Percentiles rank a stretch among this genome's conserved stretches.
These are phyloP conservation scores for Oceanodroma tethys DNA, from an alignment of 2,113 vertebrate genomes.

Conservation along the genomic window DNA sequence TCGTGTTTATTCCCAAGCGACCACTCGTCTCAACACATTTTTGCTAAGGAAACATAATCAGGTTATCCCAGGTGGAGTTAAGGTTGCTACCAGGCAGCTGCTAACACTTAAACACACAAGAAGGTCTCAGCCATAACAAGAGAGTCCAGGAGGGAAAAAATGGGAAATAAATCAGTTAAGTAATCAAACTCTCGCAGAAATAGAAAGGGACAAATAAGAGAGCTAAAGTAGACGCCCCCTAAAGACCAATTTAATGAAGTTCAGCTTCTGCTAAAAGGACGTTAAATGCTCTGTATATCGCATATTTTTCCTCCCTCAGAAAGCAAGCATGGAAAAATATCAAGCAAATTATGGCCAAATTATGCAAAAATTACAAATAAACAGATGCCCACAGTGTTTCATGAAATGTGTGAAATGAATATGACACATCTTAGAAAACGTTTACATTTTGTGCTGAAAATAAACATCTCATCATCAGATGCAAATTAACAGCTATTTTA, in stretches of 20 bases:
- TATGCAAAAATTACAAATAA: slow-evolving; percentile 62
- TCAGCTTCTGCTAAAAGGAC: neutral
- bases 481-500: slow-evolving; percentile 42
- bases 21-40: neutral
- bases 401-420: slow-evolving; percentile 45
- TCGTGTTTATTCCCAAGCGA: neutral
- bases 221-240: neutral
- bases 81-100: neutral
- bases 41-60: neutral
- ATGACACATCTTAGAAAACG: slow-evolving; percentile 48
- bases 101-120: neutral
- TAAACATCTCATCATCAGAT: slow-evolving; percentile 42
- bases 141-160: neutral
- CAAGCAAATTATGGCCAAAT: slow-evolving; percentile 25
- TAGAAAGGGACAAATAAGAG: neutral
- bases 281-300: neutral
- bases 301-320: neutral
- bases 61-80: neutral
- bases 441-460: slow-evolving; percentile 60
- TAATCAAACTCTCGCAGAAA: neutral
- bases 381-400: slow-evolving; percentile 54
- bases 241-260: neutral
- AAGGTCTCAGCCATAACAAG: neutral
- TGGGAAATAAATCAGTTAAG: neutral
- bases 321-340: slow-evolving; percentile 21